Conservation (phyloP, 2,888 invertebrate genomes). For the Phrixothrix hirtus region DNA sequence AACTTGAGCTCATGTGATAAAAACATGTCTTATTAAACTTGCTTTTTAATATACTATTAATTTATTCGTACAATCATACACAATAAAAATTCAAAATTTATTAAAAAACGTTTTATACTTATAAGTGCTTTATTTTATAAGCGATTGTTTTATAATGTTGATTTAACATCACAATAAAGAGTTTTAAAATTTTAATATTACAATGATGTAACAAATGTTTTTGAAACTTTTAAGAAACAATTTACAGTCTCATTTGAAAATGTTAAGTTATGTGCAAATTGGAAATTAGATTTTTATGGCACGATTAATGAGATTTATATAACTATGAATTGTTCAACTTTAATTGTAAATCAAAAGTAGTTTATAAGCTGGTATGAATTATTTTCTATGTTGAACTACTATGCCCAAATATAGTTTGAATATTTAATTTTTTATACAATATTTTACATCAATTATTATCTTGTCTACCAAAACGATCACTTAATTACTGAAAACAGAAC, state of each 20-base stretch:
- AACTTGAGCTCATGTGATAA: too few relatives aligned
- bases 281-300: constrained; percentile 22
- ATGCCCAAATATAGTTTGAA: constrained; percentile 8
- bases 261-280: constrained; percentile 16
- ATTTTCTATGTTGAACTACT: constrained; percentile 9
- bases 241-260: constrained; percentile 35
- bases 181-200: constrained; percentile 23
- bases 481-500: background rate
- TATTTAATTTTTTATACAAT: constrained; percentile 17
- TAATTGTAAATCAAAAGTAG: constrained; percentile 6
- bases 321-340: constrained; percentile 7
- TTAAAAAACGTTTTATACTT: too few relatives aligned
- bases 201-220: constrained; percentile 25
- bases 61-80: background rate
- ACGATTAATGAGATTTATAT: constrained; percentile 29
- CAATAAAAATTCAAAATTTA: too few relatives aligned
- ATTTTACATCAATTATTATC: constrained; percentile 12
- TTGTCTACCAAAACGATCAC: background rate
- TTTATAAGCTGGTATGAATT: constrained; percentile 15
- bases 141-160: constrained; percentile 33
- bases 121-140: constrained; percentile 34
- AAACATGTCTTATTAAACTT: too few relatives aligned
- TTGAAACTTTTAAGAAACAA: constrained; percentile 33
- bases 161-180: constrained; percentile 29
- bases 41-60: too few relatives aligned